Conservation (phyloP, 2,888 invertebrate species). For the Biston stratarius region DNA sequence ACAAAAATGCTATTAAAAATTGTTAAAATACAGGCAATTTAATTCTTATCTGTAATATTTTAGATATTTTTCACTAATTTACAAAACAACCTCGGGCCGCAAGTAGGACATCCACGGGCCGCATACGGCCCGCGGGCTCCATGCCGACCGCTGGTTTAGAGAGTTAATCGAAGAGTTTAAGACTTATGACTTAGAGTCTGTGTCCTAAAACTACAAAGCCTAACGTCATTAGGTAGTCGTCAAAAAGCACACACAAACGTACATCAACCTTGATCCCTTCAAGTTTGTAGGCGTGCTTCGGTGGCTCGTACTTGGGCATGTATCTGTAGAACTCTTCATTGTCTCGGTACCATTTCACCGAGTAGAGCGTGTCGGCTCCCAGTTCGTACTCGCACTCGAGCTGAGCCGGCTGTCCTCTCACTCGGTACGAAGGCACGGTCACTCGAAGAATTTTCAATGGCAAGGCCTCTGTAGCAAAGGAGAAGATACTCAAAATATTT, state of each 20-base stretch:
- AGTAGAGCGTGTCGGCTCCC: constrained; percentile 89
- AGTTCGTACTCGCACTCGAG: constrained; percentile 89
- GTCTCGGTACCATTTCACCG: constrained; percentile 95
- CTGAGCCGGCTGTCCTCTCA: constrained; percentile 88
- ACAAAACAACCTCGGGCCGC: too few relatives aligned
- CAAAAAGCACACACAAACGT: constrained; percentile 6
- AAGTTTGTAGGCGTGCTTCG: constrained; percentile 89
- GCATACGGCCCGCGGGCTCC: too few relatives aligned
- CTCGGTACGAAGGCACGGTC: constrained; percentile 88
- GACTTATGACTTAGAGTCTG: too few relatives aligned
- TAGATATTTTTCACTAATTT: too few relatives aligned
- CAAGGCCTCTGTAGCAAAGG: constrained; percentile 77
- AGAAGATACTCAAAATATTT: constrained; percentile 35
- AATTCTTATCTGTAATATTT: too few relatives aligned
- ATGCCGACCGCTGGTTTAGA: too few relatives aligned
- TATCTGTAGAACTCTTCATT: constrained; percentile 94
- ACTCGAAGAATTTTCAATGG: constrained; percentile 87
- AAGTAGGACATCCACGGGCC: too few relatives aligned
- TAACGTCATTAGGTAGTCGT: too few relatives aligned
- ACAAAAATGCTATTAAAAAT: too few relatives aligned
- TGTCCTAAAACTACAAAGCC: too few relatives aligned
- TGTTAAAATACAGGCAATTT: too few relatives aligned
- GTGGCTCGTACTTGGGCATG: constrained; percentile 90
- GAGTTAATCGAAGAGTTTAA: too few relatives aligned
- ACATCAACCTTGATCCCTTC: constrained; percentile 90